phyloP scores from a whole-genome alignment of 2,888 invertebrate genomes.

The Amiota mariae region DNA sequence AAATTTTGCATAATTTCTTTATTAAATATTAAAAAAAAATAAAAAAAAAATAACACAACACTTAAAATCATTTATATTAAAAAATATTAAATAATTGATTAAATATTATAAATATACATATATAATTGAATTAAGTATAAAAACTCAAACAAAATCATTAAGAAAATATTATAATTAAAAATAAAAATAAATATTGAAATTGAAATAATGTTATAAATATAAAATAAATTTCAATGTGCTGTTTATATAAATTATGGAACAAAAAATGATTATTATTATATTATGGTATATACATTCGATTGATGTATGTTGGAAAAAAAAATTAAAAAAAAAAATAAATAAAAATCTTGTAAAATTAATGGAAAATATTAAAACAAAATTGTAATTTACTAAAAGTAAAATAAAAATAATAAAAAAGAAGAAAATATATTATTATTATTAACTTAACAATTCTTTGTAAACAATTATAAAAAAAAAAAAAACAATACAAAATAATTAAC shows the following conservation, averaged over 20 bases:
- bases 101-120: background rate
- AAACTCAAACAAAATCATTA: background rate
- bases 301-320: slow-evolving; percentile 1
- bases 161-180: slow-evolving; percentile 14
- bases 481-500: too few relatives aligned
- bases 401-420: slow-evolving; percentile 40
- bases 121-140: background rate
- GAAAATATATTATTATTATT: too few relatives aligned
- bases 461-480: background rate
- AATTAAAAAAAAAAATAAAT: background rate
- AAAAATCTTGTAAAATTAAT: slow-evolving; percentile 21
- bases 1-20: too few relatives aligned
- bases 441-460: slow-evolving; percentile 18
- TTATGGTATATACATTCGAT: slow-evolving; percentile 14
- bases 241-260: slow-evolving; percentile 21
- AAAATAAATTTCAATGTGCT: slow-evolving; percentile 14
- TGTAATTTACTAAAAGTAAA: slow-evolving; percentile 56
- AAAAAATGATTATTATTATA: slow-evolving; percentile 5
- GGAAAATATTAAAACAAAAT: slow-evolving; percentile 20
- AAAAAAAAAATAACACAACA: too few relatives aligned
- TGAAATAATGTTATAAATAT: background rate
- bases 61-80: too few relatives aligned
- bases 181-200: slow-evolving; percentile 37
- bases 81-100: too few relatives aligned
- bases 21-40: too few relatives aligned